Base-by-base conservation (phyloP, 2,797 vertebrate genomes). In the Naso thynnoides region DNA sequence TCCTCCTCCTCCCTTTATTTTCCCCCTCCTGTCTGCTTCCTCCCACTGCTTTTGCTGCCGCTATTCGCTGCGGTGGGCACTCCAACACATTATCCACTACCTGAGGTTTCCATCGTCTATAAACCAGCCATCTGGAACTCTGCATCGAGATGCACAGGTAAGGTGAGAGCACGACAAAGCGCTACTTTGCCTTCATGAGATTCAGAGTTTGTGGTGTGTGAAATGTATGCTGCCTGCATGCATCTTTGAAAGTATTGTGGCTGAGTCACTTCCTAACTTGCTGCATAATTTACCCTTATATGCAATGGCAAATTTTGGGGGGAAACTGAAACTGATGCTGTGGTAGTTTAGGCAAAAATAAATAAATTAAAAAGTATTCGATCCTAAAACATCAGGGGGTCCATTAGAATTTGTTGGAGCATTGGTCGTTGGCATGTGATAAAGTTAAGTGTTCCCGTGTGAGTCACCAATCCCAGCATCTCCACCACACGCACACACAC, bases 361-460 rank as follows among this genome's bases (percentile, higher is more conserved):
- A 33, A 14, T 3, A 50, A 44, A 65, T 41, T 31, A 82, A 59
- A 39, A 48, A 60, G 21, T 66, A 29, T 63, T 53, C 64, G 57
- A 69, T 75, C 54, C 56, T 70, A 69, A 78, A 67, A 71, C 78
- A 81, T 83, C 47, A 52, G 80, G 67, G 62, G 67, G 27, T 76
- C 47, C 66, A 73, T 86, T 70, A 74, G 63, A 77, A 81, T 61
- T 29, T 64, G 63, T 56, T 50, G 60, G 55, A 85, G 82, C 56
- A 21, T 76, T 50, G 26, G 73, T 71, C 56, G 49, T 79, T 82
- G 82, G 61, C 73, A 78, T 79, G 82, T 65, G 78, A 83, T 90
- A 85, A 90, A 90, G 83, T 89, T 85, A 83, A 86, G 86, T 65
- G 82, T 85, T 60, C 81, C 61, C 67, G 44, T 54, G 44, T 18